These are phyloP conservation scores for Phorcus lineatus DNA, from an alignment of 2,888 invertebrate species.

Conservation along the genomic window DNA sequence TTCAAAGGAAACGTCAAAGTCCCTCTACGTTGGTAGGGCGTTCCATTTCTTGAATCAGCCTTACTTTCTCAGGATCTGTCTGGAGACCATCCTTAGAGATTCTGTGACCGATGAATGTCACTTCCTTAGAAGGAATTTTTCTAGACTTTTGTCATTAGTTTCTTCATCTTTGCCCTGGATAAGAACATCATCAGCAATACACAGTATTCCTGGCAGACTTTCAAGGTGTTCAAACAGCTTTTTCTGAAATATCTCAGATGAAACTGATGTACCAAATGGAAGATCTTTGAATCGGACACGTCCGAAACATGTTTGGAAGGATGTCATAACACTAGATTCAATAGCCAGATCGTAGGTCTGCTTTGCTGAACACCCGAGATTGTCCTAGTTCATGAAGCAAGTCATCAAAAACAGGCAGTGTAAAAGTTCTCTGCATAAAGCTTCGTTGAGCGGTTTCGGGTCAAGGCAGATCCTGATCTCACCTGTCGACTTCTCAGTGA, in stretches of 20 bases:
- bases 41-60: conserved; percentile 38
- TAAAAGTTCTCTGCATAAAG: neutral
- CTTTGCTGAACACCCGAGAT: conserved; percentile 42
- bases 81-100: conserved; percentile 37
- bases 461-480: conserved; percentile 29
- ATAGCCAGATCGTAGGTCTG: conserved; percentile 41
- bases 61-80: conserved; percentile 42
- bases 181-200: conserved; percentile 42
- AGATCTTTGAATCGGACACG: conserved; percentile 42
- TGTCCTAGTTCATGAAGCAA: conserved; percentile 37
- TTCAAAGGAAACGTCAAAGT: conserved; percentile 43
- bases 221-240: conserved; percentile 38
- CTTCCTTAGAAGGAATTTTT: conserved; percentile 27
- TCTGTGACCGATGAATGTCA: conserved; percentile 41
- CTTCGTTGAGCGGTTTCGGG: conserved; percentile 22
- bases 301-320: conserved; percentile 36
- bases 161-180: conserved; percentile 34
- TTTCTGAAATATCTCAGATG: conserved; percentile 44
- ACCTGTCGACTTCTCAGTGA: conserved; percentile 34
- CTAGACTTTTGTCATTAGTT: conserved; percentile 36
- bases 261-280: conserved; percentile 41
- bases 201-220: conserved; percentile 38
- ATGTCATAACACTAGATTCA: conserved; percentile 43
- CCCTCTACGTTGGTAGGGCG: conserved; percentile 33
- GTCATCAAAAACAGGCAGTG: conserved; percentile 42